Conservation (phyloP, 2,113 vertebrate species). For the Pteruthius melanotis region DNA sequence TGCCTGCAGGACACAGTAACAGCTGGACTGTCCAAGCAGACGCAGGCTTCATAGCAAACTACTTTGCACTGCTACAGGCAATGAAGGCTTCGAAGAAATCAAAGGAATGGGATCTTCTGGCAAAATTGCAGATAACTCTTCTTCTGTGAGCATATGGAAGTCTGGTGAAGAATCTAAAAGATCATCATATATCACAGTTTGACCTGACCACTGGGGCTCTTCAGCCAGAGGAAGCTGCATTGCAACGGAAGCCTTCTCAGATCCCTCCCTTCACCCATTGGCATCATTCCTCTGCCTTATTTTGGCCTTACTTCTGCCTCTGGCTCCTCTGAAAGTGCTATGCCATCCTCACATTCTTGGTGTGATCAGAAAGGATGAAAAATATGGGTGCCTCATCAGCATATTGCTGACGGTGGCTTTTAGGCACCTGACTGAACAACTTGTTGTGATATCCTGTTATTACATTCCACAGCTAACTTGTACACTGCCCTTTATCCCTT, state of each 20-base stretch:
- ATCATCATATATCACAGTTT: neutral
- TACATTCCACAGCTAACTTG: neutral
- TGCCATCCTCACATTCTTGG: neutral
- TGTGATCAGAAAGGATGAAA: neutral
- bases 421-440: neutral
- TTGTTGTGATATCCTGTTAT: neutral
- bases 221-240: neutral
- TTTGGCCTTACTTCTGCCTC: neutral
- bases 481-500: neutral
- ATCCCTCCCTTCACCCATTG: accelerated
- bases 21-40: neutral
- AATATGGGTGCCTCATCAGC: neutral
- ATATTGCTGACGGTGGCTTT: constrained; percentile 6
- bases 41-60: neutral
- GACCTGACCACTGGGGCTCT: neutral
- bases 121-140: neutral
- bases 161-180: neutral
- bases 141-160: neutral
- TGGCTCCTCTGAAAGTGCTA: neutral
- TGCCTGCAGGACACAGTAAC: neutral
- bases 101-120: neutral
- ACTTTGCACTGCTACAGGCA: neutral
- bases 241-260: neutral
- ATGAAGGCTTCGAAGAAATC: neutral
- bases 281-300: neutral